Evolutionary conservation across 37 sponge, comb jelly and placozoan species (phyloP), one percentile per base, ranked within the genome.

Genomic region (Chondrosia reniformis): DNA sequence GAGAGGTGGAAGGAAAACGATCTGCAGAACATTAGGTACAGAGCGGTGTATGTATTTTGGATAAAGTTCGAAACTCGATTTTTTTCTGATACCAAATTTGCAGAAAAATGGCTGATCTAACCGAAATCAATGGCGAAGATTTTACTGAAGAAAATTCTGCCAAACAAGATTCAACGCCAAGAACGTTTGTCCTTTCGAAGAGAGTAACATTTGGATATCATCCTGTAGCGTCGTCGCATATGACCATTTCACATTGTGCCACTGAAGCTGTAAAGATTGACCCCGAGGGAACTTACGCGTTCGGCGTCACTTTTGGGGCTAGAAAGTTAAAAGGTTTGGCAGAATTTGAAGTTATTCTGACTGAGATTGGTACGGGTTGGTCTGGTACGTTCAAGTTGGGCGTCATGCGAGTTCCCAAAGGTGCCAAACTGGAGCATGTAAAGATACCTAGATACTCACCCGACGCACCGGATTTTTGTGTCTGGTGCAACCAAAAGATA

Each of bases 321-420:
- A 79, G 43, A 33, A 83, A 81, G 19, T 55, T 93, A n/a, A 78
- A 57, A 39, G 94, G 94, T 22, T 74, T 71, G 4, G 77, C 81
- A 9, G 91, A 89, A 41, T 93, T 93, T 86, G 91, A 89, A 56
- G 91, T 93, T 3, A 82, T 74, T 28, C 19, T 93, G 13, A 42
- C 62, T 15, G 75, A 75, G 15, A 80, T 89, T 33, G 94, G 94
- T 0, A 93, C 86, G 4, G 78, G 74, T 10, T 93, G 94, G 94
- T 93, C 94, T 0, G 94, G 94, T 28, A 88, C 92, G 1, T 59
- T 93, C 25, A 93, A 93, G 54, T 81, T 93, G n/a, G 94, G 94
- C 8, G 80, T 93, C 8, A 83, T 89, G 84, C 49, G 75, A 44
- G 72, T 62, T 15, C 46, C 67, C 44, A n/a, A 32, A 3, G 76